Evolutionary conservation across 2,888 invertebrate genomes (phyloP), one percentile per base, ranked within the genome.

Genomic region (Ypsolopha scabrella): DNA sequence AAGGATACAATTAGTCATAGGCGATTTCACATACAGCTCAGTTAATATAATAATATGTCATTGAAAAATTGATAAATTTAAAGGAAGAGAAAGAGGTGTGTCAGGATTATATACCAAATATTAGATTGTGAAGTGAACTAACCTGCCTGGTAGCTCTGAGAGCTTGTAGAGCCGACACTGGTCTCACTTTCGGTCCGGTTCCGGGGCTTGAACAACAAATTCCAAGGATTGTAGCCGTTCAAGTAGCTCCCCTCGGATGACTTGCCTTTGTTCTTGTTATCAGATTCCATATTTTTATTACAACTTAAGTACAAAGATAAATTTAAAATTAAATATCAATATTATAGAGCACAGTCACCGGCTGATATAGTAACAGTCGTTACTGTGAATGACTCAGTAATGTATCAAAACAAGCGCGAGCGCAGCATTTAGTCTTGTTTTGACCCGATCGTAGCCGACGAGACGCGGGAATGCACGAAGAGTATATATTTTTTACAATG

Each of bases 171-270:
- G 60, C 65, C 69, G 49, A 66, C 70, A 66, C 85, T 86, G 57
- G 70, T 80, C 64, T 85, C 86, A 71, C 86, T 86, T 59, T 76
- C 80, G 6, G 80, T 75, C 37, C 86, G 76, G 50, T 62, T 72
- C 62, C 86, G 72, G 51, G 75, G 59, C 50, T 62, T 78, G 58
- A 85, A 83, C 57, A 83, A 68, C 57, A 82, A 71, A 72, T 78
- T 83, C 80, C 79, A 85, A 39, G 85, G 83, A 56, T 68, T 82
- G 57, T 80, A 81, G 57, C 60, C 72, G 54, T 56, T 62, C 53
- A 67, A 70, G 0, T 66, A 53, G 52, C 65, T 66, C 56, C 69
- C 74, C 55, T 62, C 68, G 48, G 57, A 67, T 48, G 58, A 67
- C 57, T 79, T 78, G 8, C 72, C 37, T 0, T 59, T 55, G 41